These are phyloP conservation scores for Zoanthus gigantus DNA, from an alignment of 92 coral and sea anemone genomes.

Conservation along the genomic window DNA sequence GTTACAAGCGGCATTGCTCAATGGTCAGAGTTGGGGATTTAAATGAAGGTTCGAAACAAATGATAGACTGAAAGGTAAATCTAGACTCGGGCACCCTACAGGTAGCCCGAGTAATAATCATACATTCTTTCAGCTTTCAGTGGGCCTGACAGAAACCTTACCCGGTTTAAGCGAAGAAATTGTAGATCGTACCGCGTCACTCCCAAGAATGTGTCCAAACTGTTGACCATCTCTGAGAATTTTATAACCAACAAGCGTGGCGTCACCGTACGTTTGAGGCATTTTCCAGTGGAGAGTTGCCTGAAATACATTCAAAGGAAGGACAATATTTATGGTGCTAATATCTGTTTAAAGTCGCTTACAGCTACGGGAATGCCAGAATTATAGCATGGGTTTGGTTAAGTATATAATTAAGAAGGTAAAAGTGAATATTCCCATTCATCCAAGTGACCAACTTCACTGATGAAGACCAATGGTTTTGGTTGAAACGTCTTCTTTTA, in stretches of 20 bases:
- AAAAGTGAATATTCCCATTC: too few species aligned
- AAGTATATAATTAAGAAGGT: too few species aligned
- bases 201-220: constrained; percentile 57
- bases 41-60: neutral
- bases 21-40: too few species aligned
- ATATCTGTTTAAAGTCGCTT: too few species aligned
- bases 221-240: constrained; percentile 59
- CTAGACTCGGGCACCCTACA: too few species aligned
- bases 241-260: constrained; percentile 74
- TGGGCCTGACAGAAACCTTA: neutral
- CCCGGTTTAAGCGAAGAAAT: constrained; percentile 51
- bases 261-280: constrained; percentile 75
- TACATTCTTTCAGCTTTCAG: neutral
- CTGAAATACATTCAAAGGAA: constrained; percentile 30
- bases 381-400: too few species aligned
- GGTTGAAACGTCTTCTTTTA: too few species aligned
- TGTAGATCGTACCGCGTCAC: constrained; percentile 55
- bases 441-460: too few species aligned
- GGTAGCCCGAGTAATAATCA: neutral
- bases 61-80: too few species aligned
- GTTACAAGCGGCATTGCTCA: neutral
- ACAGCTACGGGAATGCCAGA: too few species aligned
- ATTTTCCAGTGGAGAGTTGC: constrained; percentile 75
- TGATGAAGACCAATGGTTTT: too few species aligned
- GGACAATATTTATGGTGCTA: neutral